Conservation (phyloP, 1,140 invertebrate genomes). For the Bombus cullumanus region DNA sequence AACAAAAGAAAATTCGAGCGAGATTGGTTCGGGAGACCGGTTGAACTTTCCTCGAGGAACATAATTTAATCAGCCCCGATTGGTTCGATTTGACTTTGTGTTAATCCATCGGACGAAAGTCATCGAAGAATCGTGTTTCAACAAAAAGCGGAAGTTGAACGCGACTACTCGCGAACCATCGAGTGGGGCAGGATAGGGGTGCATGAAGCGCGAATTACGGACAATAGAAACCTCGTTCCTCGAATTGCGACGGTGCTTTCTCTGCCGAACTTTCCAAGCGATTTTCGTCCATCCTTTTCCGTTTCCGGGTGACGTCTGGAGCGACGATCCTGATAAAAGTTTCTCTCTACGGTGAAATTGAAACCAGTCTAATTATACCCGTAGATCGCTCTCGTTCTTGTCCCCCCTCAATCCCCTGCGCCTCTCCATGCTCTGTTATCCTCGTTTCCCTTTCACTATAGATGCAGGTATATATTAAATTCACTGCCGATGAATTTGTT, state of each 20-base stretch:
- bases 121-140: slow-evolving; percentile 47
- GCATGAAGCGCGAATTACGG: slow-evolving; percentile 33
- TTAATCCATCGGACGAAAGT: slow-evolving; percentile 28
- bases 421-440: background rate
- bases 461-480: slow-evolving; percentile 30
- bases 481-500: slow-evolving; percentile 32
- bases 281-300: slow-evolving; percentile 41
- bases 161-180: background rate
- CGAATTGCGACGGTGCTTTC: slow-evolving; percentile 16
- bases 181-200: too few species aligned
- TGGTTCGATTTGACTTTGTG: slow-evolving; percentile 11
- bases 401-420: background rate
- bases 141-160: slow-evolving; percentile 43
- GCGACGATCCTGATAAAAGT: slow-evolving; percentile 52
- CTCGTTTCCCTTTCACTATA: background rate
- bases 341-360: slow-evolving; percentile 53
- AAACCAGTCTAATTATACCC: slow-evolving; percentile 55
- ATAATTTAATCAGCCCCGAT: slow-evolving; percentile 44
- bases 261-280: slow-evolving; percentile 36
- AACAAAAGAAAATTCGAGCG: background rate
- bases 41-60: background rate
- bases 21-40: background rate
- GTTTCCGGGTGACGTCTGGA: slow-evolving; percentile 42
- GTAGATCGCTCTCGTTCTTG: slow-evolving; percentile 36
- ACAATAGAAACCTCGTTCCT: slow-evolving; percentile 34